Percentiles rank a stretch among this genome's conserved stretches.
Conservation (phyloP, 2,888 invertebrate species). For the Cylloceria caligata region DNA sequence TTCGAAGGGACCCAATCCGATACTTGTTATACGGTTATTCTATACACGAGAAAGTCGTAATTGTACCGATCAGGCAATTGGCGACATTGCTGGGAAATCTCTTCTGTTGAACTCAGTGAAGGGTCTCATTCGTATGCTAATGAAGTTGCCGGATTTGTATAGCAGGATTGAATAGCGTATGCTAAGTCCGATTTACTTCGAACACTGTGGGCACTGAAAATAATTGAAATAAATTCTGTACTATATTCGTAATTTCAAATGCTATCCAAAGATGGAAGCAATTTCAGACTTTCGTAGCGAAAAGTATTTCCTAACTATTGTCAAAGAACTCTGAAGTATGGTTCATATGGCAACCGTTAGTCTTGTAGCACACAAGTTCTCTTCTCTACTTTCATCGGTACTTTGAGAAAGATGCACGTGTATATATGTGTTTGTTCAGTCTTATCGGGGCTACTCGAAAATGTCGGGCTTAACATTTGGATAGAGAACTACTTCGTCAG, state of each 20-base stretch:
- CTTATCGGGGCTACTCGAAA: constrained; percentile 13
- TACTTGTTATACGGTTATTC: constrained; percentile 54
- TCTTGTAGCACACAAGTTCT: neutral
- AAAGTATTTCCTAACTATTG: too few species aligned
- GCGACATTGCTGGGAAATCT: constrained; percentile 39
- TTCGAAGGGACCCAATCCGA: constrained; percentile 36
- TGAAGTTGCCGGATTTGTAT: constrained; percentile 21
- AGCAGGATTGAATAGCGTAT: constrained; percentile 20
- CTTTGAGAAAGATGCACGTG: neutral
- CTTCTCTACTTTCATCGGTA: neutral
- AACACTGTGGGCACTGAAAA: neutral
- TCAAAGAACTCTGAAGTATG: too few species aligned
- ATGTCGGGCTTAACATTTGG: neutral
- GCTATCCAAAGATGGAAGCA: neutral
- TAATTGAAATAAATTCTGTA: neutral
- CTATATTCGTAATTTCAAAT: neutral
- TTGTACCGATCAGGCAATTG: constrained; percentile 54
- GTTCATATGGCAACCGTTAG: too few species aligned
- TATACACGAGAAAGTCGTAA: constrained; percentile 56
- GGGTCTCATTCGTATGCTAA: constrained; percentile 64
- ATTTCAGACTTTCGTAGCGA: neutral
- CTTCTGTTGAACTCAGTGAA: constrained; percentile 41
- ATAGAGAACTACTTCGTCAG: constrained; percentile 3
- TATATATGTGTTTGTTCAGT: neutral
- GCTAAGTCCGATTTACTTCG: constrained; percentile 21